phyloP scores from a whole-genome alignment of 92 coral and sea anemone species.

The Hydrozoanthus gracilis region DNA sequence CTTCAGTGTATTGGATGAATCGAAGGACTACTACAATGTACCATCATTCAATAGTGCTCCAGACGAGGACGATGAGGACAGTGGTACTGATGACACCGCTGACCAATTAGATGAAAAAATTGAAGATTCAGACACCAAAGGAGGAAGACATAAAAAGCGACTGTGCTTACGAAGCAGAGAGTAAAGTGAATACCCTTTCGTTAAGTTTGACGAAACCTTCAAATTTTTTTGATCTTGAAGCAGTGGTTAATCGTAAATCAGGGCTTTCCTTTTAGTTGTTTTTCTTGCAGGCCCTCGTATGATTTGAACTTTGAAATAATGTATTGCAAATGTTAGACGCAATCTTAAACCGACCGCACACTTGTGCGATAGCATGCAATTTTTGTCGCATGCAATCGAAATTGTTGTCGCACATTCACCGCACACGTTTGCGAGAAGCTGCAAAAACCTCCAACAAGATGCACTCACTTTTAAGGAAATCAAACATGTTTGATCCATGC shows the following conservation, averaged over 20 bases:
- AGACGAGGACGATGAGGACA: background rate
- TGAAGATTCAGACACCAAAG: background rate
- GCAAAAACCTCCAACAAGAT: no score
- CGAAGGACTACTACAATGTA: constrained; percentile 35
- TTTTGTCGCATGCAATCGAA: no score
- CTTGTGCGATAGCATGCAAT: no score
- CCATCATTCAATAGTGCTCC: constrained; percentile 42
- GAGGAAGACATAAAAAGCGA: no score
- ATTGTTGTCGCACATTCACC: no score
- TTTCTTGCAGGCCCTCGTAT: background rate
- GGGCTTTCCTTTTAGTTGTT: background rate
- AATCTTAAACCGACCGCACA: no score
- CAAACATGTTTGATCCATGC: no score
- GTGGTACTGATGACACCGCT: no score
- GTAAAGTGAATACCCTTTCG: background rate
- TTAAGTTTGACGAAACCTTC: constrained; percentile 6
- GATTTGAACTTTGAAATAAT: no score
- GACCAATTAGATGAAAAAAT: background rate
- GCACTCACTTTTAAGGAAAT: no score
- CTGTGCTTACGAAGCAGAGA: background rate
- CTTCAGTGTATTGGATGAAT: constrained; percentile 37
- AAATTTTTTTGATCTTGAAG: constrained; percentile 18
- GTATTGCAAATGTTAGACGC: no score
- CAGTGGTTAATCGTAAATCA: constrained; percentile 23
- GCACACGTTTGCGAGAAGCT: no score